phyloP scores from a whole-genome alignment of 1,140 invertebrate genomes.

The Cherax quadricarinatus region DNA sequence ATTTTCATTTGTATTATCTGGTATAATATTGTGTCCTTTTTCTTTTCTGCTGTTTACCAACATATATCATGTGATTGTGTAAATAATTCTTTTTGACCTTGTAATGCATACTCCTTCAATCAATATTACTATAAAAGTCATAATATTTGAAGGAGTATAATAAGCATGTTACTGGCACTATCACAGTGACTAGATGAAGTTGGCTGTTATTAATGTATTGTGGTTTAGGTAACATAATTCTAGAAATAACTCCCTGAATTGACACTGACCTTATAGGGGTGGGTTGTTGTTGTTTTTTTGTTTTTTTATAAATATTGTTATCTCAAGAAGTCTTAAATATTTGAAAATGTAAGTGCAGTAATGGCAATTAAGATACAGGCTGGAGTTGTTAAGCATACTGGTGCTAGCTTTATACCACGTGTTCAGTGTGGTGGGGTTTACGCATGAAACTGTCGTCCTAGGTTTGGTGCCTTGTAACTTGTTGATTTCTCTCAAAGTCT shows the following conservation, averaged over 20 bases:
- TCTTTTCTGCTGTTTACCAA: too few relatives aligned
- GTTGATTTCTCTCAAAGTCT: conserved; percentile 61
- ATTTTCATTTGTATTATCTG: too few relatives aligned
- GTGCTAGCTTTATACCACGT: conserved; percentile 59
- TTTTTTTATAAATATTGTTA: not conserved
- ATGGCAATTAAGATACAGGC: not conserved
- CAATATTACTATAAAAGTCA: too few relatives aligned
- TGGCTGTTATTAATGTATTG: not conserved
- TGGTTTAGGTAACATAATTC: not conserved
- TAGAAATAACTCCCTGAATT: not conserved
- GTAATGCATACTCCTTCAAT: too few relatives aligned
- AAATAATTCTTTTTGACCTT: too few relatives aligned
- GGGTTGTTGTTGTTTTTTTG: not conserved
- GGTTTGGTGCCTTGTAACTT: conserved; percentile 65
- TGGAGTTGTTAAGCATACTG: conserved; percentile 13
- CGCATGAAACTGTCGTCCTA: conserved; percentile 62
- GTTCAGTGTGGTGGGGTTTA: conserved; percentile 45
- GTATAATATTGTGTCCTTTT: too few relatives aligned
- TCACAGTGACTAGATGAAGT: not conserved
- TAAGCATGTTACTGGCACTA: not conserved
- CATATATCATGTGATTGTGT: too few relatives aligned
- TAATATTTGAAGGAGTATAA: too few relatives aligned
- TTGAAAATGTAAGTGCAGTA: not conserved
- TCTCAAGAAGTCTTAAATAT: not conserved
- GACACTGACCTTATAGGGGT: not conserved